Percentiles rank a stretch among this genome's conserved stretches.
Conservation (phyloP, 2,113 vertebrate genomes). For the Solea solea region DNA sequence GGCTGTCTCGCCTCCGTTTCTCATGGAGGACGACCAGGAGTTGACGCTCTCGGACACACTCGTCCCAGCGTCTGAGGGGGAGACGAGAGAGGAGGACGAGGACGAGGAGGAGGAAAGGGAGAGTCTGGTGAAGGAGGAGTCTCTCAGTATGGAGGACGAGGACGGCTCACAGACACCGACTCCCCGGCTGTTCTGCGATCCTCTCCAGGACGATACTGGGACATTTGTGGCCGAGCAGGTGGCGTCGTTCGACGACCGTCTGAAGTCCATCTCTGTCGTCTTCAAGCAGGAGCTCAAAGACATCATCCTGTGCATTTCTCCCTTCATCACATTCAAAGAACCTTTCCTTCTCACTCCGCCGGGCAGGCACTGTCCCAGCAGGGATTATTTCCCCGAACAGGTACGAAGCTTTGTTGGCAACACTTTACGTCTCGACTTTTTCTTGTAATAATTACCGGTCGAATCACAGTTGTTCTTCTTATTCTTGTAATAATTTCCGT, state of each 20-base stretch:
- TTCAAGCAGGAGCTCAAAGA: conserved; percentile 97
- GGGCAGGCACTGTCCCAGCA: conserved; percentile 91
- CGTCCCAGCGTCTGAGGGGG: conserved; percentile 8
- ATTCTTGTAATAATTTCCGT: too few species aligned
- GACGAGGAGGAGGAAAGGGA: conserved; percentile 33
- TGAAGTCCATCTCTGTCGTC: conserved; percentile 87
- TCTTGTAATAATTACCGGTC: too few species aligned
- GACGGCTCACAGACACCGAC: conserved; percentile 81
- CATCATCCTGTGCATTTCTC: conserved; percentile 94
- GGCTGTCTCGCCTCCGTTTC: conserved; percentile 79
- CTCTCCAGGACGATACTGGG: conserved; percentile 94
- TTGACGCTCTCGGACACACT: conserved; percentile 45
- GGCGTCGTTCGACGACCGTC: conserved; percentile 89
- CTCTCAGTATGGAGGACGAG: conserved; percentile 62
- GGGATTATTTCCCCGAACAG: conserved; percentile 96
- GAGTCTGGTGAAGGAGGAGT: conserved; percentile 49
- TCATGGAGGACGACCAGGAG: conserved; percentile 79
- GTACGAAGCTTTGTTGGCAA: conserved; percentile 23
- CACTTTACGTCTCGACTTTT: too few species aligned
- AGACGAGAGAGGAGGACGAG: not conserved
- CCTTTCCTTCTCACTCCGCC: conserved; percentile 90
- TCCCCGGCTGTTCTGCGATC: conserved; percentile 90
- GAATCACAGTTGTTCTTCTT: too few species aligned
- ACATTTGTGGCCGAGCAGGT: conserved; percentile 91
- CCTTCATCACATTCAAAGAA: conserved; percentile 91